Conservation (phyloP, 1,140 invertebrate genomes). For the Drosophila littoralis region DNA sequence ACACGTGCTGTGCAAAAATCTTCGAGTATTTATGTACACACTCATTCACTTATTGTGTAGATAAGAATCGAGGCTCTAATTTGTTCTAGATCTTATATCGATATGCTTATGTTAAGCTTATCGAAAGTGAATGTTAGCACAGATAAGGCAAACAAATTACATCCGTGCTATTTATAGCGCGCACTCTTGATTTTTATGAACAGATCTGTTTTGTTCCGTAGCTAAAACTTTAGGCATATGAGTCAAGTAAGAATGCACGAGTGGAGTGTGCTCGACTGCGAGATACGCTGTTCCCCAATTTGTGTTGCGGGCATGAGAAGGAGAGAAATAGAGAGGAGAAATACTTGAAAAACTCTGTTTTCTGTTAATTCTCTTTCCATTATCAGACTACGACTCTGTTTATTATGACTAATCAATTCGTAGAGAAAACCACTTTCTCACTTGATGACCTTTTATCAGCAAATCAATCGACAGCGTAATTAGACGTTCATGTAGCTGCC, state of each 20-base stretch:
- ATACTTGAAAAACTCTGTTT: too few species aligned
- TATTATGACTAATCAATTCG: not conserved
- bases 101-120: slow-evolving; percentile 19
- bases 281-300: too few species aligned
- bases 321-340: too few species aligned
- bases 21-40: not conserved
- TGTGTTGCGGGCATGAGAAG: too few species aligned
- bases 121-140: slow-evolving; percentile 30
- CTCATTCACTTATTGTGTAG: slow-evolving; percentile 22
- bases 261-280: too few species aligned
- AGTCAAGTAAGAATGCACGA: too few species aligned
- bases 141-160: slow-evolving; percentile 26
- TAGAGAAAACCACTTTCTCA: slow-evolving; percentile 20
- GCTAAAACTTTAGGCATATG: too few species aligned
- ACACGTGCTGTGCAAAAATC: slow-evolving; percentile 25
- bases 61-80: slow-evolving; percentile 13
- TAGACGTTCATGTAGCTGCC: slow-evolving; percentile 36
- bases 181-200: not conserved
- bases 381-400: not conserved
- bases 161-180: not conserved
- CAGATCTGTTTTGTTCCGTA: not conserved
- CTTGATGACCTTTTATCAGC: slow-evolving; percentile 8
- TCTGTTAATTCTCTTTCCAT: not conserved
- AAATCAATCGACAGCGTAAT: slow-evolving; percentile 28
- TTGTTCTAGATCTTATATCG: slow-evolving; percentile 22